A percentile compares a stretch with the other conserved stretches of the same genome.
Evolutionary conservation across 2,113 vertebrate genomes (phyloP).

Genomic region (Alaudala cheleensis): DNA sequence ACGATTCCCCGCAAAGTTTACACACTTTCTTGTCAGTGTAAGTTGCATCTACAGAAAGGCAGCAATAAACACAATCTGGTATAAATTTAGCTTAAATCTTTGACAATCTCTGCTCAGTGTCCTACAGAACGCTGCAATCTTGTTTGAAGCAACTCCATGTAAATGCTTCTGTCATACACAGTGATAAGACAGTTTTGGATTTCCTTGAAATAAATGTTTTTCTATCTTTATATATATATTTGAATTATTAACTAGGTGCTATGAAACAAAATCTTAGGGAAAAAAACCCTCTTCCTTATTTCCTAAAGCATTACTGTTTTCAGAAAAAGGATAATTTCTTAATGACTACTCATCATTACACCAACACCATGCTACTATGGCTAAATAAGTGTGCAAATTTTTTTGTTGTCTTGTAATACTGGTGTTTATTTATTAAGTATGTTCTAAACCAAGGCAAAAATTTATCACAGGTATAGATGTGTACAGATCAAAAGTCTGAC

Average conservation of each 20-base stretch:
- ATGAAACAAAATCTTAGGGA: not conserved
- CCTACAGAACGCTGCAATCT: not conserved
- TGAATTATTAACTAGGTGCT: not conserved
- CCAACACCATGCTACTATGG: accelerated
- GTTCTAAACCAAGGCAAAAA: not conserved
- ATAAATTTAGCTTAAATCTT: not conserved
- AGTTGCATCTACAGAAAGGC: not conserved
- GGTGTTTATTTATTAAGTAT: not conserved
- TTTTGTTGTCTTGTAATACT: not conserved
- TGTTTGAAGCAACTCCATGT: not conserved
- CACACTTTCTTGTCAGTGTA: not conserved
- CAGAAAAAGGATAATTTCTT: not conserved
- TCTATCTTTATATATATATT: not conserved
- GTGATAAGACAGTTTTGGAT: not conserved
- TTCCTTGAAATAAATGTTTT: not conserved
- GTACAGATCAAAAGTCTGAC: not conserved
- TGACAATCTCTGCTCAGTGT: not conserved
- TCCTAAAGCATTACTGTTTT: not conserved
- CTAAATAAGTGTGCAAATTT: not conserved
- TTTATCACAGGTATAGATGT: not conserved
- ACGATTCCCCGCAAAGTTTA: not conserved
- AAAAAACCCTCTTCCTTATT: not conserved
- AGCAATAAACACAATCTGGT: not conserved
- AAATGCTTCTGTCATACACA: not conserved
- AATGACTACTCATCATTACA: not conserved